These are phyloP conservation scores for Cephus cinctus DNA, from an alignment of 1,140 invertebrate genomes.

Conservation along the genomic window DNA sequence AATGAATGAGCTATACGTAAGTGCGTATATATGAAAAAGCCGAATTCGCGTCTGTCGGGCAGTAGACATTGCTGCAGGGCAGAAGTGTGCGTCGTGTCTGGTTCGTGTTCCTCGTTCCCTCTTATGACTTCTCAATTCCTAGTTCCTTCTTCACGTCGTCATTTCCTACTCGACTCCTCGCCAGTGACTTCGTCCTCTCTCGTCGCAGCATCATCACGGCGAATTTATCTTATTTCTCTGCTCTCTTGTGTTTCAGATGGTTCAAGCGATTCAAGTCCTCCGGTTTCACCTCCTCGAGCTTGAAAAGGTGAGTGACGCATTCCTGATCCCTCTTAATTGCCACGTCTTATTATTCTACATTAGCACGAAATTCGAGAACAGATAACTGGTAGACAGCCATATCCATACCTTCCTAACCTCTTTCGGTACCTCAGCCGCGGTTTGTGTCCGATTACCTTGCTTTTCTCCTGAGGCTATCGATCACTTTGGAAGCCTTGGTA, in stretches of 20 bases:
- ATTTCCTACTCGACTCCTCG: neutral
- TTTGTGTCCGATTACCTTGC: too few species aligned
- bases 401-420: too few species aligned
- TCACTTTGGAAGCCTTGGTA: too few species aligned
- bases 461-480: too few species aligned
- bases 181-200: conserved; percentile 7
- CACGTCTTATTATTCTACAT: too few species aligned
- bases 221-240: conserved; percentile 24
- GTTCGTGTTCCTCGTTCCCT: conserved; percentile 14
- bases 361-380: too few species aligned
- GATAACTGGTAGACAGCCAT: too few species aligned
- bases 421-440: too few species aligned
- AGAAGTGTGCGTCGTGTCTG: conserved; percentile 19
- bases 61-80: conserved; percentile 15
- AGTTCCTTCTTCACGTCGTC: conserved; percentile 4
- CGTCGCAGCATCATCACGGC: conserved; percentile 1
- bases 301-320: conserved; percentile 95
- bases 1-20: neutral
- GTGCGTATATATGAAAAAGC: neutral
- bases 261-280: conserved; percentile 99
- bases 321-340: too few species aligned
- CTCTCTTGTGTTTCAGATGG: conserved; percentile 88
- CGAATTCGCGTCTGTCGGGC: conserved; percentile 4
- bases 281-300: conserved; percentile 99
- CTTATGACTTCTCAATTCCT: too few species aligned